phyloP scores from a whole-genome alignment of 2,113 vertebrate genomes.

The Phocoena phocoena region DNA sequence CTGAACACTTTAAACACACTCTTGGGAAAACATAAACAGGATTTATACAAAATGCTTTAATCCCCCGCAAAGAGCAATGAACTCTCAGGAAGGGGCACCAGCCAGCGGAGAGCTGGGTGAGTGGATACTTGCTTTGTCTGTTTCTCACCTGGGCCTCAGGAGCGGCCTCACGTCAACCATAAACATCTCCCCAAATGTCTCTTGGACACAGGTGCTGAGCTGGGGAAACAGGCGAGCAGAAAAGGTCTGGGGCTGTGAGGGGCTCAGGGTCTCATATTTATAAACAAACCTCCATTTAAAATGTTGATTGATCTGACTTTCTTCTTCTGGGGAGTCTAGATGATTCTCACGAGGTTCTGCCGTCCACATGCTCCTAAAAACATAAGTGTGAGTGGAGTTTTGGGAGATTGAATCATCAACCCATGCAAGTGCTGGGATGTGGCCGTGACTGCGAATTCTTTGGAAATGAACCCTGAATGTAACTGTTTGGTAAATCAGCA shows the following conservation, averaged over 20 bases:
- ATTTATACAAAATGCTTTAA: slow-evolving; percentile 65
- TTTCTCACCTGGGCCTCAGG: neutral
- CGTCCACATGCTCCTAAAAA: neutral
- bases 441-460: neutral
- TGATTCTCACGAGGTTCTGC: neutral
- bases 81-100: slow-evolving; percentile 10
- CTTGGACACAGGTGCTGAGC: neutral
- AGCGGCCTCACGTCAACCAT: neutral
- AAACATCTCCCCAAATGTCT: neutral
- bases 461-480: neutral
- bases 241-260: neutral
- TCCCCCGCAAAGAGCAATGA: slow-evolving; percentile 2
- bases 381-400: neutral
- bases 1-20: slow-evolving; percentile 56
- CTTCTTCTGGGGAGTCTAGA: neutral
- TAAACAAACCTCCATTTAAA: neutral
- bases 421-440: neutral
- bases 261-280: neutral
- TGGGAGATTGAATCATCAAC: neutral
- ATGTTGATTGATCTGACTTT: neutral
- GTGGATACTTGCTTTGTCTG: neutral
- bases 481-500: neutral
- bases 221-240: neutral
- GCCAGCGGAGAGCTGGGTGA: neutral
- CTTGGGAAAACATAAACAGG: slow-evolving; percentile 61